These are phyloP conservation scores for Sciurus niger DNA, from an alignment of 2,113 vertebrate genomes.

Conservation along the genomic window DNA sequence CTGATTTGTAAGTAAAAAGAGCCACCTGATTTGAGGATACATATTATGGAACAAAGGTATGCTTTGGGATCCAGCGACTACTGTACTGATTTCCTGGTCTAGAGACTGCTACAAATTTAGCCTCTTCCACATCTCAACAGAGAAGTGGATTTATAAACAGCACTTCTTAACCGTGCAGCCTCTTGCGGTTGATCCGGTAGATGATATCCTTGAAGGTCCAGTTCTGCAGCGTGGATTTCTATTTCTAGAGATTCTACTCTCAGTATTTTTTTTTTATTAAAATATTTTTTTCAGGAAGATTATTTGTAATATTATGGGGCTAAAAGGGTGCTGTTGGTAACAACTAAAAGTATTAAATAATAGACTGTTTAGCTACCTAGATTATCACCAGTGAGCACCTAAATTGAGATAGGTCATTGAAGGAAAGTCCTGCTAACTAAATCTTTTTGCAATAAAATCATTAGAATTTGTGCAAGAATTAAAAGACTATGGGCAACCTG, in stretches of 20 bases:
- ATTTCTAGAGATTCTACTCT: background rate
- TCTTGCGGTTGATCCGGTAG: background rate
- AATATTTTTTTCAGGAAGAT: background rate
- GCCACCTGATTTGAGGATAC: background rate
- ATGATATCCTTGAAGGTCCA: accelerated
- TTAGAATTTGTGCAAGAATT: background rate
- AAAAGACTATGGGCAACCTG: background rate
- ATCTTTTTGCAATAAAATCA: background rate
- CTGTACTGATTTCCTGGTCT: background rate
- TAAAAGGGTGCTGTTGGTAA: background rate
- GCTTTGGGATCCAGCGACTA: background rate
- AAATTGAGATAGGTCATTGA: background rate
- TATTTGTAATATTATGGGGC: background rate
- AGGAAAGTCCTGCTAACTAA: background rate
- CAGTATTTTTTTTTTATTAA: background rate
- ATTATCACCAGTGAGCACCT: background rate
- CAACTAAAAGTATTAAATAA: background rate
- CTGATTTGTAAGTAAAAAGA: background rate
- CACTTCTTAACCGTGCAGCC: background rate
- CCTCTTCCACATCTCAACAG: background rate
- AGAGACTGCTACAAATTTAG: no score
- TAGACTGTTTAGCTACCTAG: background rate
- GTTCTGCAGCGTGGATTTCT: background rate
- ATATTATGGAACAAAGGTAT: background rate
- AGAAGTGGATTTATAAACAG: background rate